These are phyloP conservation scores for Thomomys bottae DNA, from an alignment of 2,113 vertebrate genomes.

Conservation along the genomic window DNA sequence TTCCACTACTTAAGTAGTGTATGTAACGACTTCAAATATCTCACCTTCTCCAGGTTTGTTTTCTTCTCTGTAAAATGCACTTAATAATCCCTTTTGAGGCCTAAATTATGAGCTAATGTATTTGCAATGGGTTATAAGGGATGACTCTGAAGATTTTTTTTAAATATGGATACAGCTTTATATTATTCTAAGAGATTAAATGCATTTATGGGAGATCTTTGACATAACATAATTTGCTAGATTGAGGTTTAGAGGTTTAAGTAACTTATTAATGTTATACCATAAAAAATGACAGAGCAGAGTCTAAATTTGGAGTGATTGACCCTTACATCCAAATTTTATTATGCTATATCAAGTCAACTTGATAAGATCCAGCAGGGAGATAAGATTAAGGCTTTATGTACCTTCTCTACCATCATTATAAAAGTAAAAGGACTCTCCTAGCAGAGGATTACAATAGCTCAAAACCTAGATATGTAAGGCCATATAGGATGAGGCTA, in stretches of 20 bases:
- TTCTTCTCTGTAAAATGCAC: conserved; percentile 35
- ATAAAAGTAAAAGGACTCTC: no score
- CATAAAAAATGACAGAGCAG: conserved; percentile 18
- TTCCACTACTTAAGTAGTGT: not conserved
- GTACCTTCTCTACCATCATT: not conserved
- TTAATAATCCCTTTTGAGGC: not conserved
- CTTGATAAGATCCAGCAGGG: not conserved
- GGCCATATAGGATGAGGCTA: no score
- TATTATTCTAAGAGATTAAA: not conserved
- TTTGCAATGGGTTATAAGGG: not conserved
- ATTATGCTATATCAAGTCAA: not conserved
- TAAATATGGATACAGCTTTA: not conserved
- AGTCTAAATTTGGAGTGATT: not conserved
- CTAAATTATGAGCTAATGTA: not conserved
- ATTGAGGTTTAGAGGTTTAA: not conserved
- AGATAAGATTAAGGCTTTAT: not conserved
- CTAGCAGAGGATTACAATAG: no score
- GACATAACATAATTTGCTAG: not conserved
- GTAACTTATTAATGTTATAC: not conserved
- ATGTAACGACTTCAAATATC: not conserved
- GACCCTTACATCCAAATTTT: not conserved
- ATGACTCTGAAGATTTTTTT: not conserved
- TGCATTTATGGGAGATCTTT: not conserved
- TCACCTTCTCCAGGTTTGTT: not conserved
- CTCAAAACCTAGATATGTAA: no score